Conservation (phyloP, 2,113 vertebrate genomes). For the Myotis brandtii region DNA sequence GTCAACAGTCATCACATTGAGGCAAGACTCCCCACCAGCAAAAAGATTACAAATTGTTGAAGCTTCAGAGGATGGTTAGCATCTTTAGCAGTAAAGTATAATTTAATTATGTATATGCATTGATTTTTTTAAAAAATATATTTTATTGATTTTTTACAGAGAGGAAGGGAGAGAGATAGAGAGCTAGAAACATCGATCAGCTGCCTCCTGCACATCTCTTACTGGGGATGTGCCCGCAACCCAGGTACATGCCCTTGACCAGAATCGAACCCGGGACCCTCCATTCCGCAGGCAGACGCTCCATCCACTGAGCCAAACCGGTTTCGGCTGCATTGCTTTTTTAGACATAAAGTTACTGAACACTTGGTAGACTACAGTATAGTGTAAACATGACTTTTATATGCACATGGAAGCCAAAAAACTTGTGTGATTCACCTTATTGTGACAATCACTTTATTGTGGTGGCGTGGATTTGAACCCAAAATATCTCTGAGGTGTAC, state of each 20-base stretch:
- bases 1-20: not conserved
- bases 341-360: not conserved
- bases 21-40: not conserved
- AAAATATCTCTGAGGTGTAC: not conserved
- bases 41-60: not conserved
- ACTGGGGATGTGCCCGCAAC: too few relatives aligned
- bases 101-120: not conserved
- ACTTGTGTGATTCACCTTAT: not conserved
- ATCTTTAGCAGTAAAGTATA: not conserved
- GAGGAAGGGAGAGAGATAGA: too few relatives aligned
- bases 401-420: not conserved
- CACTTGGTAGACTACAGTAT: not conserved
- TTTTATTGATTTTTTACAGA: too few relatives aligned
- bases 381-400: not conserved
- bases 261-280: too few relatives aligned
- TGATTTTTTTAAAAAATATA: too few relatives aligned
- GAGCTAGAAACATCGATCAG: too few relatives aligned
- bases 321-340: not conserved
- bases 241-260: too few relatives aligned
- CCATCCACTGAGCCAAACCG: too few relatives aligned
- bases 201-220: too few relatives aligned
- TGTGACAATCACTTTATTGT: not conserved
- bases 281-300: too few relatives aligned
- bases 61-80: not conserved
- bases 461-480: not conserved